Percentiles rank a stretch among this genome's conserved stretches.
These are phyloP conservation scores for Leiothrix lutea DNA, from an alignment of 2,113 vertebrate genomes.

Conservation along the genomic window DNA sequence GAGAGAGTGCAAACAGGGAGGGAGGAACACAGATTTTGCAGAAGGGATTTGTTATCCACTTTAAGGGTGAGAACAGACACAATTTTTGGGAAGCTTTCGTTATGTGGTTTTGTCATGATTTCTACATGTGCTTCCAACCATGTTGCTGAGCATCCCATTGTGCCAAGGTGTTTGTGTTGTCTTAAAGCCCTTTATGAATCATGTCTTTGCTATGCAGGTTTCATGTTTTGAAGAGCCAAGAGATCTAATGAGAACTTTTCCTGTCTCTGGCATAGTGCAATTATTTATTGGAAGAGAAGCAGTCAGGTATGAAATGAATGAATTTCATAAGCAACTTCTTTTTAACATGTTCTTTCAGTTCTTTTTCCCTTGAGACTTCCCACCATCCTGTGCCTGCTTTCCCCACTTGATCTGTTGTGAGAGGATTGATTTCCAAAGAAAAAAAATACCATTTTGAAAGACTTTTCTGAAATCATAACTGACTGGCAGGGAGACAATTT, in stretches of 20 bases:
- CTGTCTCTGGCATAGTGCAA: neutral
- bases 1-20: neutral
- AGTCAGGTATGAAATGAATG: neutral
- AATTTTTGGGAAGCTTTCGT: neutral
- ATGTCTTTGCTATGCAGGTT: neutral
- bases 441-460: slow-evolving; percentile 5
- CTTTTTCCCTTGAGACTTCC: neutral
- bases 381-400: neutral
- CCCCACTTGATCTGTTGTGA: neutral
- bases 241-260: neutral
- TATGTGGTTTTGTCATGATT: neutral
- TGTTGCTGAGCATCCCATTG: neutral
- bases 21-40: neutral
- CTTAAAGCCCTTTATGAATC: neutral
- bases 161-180: neutral
- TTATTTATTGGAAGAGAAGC: neutral
- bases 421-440: neutral
- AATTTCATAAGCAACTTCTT: neutral
- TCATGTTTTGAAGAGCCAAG: neutral
- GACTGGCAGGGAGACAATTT: neutral
- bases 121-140: neutral
- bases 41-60: neutral
- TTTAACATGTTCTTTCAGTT: neutral
- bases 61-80: neutral
- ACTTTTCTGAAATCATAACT: neutral